Conservation (phyloP, 2,888 invertebrate genomes). For the Pseudococcus viburni region DNA sequence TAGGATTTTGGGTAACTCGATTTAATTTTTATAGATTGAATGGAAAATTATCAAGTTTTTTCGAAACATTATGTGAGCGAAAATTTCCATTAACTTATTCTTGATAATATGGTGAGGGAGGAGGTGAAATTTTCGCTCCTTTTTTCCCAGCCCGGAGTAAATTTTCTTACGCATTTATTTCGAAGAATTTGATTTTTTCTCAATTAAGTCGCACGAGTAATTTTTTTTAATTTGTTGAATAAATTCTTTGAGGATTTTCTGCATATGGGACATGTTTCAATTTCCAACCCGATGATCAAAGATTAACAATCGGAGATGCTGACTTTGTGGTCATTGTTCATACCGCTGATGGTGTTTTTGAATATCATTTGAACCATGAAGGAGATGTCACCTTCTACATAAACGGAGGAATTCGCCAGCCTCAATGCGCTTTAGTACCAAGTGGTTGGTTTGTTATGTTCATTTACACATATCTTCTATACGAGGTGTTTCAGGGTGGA, state of each 20-base stretch:
- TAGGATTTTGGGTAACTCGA: neutral
- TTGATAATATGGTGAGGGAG: no score
- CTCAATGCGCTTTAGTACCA: neutral
- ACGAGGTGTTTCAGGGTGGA: no score
- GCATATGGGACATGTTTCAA: neutral
- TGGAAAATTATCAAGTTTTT: no score
- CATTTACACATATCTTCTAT: no score
- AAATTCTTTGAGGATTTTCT: neutral
- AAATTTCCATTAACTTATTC: no score
- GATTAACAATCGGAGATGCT: neutral
- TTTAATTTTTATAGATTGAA: neutral
- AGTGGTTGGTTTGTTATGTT: no score
- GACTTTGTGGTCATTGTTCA: constrained; percentile 34
- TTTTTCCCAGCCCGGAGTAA: no score
- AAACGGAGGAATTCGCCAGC: constrained; percentile 9
- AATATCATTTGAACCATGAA: neutral
- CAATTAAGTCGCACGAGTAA: no score
- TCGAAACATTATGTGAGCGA: no score
- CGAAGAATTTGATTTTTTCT: neutral
- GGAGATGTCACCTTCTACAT: constrained; percentile 33
- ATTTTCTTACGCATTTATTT: no score
- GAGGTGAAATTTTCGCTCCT: no score
- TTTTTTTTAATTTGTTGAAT: neutral
- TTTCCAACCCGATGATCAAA: neutral
- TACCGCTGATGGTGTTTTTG: neutral